Percentiles rank a stretch among this genome's conserved stretches.
These are phyloP conservation scores for Charina bottae DNA, from an alignment of 2,113 vertebrate species.

Conservation along the genomic window DNA sequence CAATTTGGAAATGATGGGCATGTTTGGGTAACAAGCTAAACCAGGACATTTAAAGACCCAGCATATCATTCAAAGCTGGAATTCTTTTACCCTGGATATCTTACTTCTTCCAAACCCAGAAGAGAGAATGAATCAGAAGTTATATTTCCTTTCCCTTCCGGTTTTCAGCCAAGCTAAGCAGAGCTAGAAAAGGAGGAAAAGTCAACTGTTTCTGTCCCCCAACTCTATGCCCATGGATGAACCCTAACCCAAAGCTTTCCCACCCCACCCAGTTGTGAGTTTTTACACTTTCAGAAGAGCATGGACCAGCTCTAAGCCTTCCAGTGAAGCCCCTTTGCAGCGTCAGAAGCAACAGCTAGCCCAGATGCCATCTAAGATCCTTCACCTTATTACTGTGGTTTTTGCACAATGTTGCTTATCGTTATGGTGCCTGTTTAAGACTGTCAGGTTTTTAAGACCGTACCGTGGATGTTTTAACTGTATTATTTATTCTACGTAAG, in stretches of 20 bases:
- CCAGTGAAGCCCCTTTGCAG: not conserved
- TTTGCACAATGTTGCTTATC: not conserved
- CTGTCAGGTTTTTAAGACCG: not conserved
- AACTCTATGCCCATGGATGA: not conserved
- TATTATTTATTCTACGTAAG: not conserved
- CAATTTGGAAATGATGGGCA: not conserved
- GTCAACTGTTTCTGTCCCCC: too few relatives aligned
- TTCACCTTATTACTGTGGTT: not conserved
- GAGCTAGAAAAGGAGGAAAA: too few relatives aligned
- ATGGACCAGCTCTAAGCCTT: not conserved
- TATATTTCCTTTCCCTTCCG: too few relatives aligned
- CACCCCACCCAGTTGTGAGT: not conserved
- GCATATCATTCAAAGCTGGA: not conserved
- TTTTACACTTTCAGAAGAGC: not conserved
- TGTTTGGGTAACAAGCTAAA: not conserved
- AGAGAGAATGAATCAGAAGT: too few relatives aligned
- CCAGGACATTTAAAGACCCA: not conserved
- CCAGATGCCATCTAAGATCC: not conserved
- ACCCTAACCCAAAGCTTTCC: not conserved
- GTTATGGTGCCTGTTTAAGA: not conserved
- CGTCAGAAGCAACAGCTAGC: not conserved
- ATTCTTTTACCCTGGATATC: too few relatives aligned
- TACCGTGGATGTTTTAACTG: not conserved
- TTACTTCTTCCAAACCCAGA: too few relatives aligned
- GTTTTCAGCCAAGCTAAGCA: too few relatives aligned